phyloP scores from a whole-genome alignment of 2,113 vertebrate species.

The Raja brachyura region DNA sequence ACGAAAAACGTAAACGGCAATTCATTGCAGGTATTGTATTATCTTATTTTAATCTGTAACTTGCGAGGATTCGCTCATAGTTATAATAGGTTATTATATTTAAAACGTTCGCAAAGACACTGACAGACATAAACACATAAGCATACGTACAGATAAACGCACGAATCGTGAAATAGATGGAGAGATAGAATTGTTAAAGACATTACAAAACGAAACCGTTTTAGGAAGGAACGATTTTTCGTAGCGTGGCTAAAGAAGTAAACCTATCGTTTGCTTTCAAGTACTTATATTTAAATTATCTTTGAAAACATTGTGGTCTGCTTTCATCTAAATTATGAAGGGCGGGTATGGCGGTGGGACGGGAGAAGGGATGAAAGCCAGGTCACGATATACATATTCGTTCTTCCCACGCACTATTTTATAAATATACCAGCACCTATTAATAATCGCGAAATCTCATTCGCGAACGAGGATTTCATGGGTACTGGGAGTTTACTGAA shows the following conservation, averaged over 20 bases:
- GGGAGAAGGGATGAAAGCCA: neutral
- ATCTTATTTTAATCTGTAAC: conserved; percentile 30
- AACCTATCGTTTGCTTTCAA: neutral
- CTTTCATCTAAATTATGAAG: conserved; percentile 22
- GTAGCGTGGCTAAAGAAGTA: neutral
- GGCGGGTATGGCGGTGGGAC: neutral
- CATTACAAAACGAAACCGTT: conserved; percentile 20
- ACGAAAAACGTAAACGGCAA: conserved; percentile 31
- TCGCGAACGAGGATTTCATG: conserved; percentile 63
- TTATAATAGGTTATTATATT: neutral
- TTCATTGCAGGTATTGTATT: conserved; percentile 25
- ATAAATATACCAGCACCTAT: conserved; percentile 47
- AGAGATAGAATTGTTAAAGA: neutral
- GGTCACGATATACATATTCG: neutral
- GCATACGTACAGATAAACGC: neutral
- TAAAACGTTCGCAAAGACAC: neutral
- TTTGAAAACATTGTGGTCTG: neutral
- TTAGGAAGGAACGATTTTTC: neutral
- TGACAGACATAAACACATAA: neutral
- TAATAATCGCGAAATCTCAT: conserved; percentile 47
- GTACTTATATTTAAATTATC: neutral
- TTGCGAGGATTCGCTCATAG: neutral
- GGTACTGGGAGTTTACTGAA: conserved; percentile 74
- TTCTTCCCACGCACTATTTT: neutral
- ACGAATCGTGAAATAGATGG: too few species aligned